These are phyloP conservation scores for Melanargia galathea DNA, from an alignment of 2,888 invertebrate species.

Conservation along the genomic window DNA sequence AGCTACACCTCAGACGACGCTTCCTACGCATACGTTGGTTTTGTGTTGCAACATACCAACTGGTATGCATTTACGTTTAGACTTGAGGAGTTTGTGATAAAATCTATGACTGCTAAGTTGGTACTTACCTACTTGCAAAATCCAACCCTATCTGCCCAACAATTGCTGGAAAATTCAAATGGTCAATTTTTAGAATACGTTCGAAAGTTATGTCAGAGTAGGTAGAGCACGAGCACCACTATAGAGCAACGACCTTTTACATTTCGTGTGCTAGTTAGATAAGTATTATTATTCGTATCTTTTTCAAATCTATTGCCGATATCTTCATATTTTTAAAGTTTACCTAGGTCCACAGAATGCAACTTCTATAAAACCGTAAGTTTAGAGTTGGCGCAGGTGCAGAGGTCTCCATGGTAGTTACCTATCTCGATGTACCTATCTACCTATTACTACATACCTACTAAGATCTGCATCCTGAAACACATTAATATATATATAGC, in stretches of 20 bases:
- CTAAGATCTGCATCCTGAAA: too few species aligned
- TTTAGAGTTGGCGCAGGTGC: too few species aligned
- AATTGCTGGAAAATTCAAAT: background rate
- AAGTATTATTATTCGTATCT: background rate
- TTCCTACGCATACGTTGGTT: conserved; percentile 59
- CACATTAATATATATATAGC: too few species aligned
- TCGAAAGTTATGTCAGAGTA: background rate
- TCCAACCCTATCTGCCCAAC: background rate
- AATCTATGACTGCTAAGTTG: background rate
- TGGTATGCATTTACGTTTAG: conserved; percentile 25
- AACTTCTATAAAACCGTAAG: too few species aligned
- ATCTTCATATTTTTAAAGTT: background rate
- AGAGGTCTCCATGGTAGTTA: too few species aligned
- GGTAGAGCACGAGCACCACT: background rate
- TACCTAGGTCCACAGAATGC: background rate
- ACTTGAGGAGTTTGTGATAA: conserved; percentile 5
- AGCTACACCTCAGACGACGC: conserved; percentile 59
- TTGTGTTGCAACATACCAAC: conserved; percentile 47
- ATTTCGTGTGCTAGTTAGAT: background rate
- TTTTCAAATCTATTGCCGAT: background rate
- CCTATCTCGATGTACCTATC: too few species aligned
- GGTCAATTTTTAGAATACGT: background rate
- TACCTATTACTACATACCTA: too few species aligned
- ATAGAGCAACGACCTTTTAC: conserved; percentile 8
- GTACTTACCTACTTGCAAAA: background rate